These are phyloP conservation scores for Notodonta ziczac DNA, from an alignment of 2,888 invertebrate genomes.

Conservation along the genomic window DNA sequence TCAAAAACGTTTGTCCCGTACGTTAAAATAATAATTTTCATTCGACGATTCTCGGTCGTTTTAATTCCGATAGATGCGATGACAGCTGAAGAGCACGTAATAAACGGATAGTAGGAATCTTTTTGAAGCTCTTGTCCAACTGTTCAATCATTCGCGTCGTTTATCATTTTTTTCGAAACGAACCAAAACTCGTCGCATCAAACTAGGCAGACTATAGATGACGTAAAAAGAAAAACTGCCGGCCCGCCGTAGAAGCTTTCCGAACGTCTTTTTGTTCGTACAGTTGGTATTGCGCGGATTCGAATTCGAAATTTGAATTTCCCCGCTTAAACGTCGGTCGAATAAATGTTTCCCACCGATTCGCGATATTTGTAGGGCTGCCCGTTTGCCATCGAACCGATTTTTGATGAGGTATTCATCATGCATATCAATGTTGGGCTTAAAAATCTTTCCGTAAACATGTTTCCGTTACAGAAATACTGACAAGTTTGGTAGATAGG, in stretches of 20 bases:
- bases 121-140: constrained; percentile 68
- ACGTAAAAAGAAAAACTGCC: constrained; percentile 68
- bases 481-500: too few species aligned
- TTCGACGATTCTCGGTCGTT: constrained; percentile 53
- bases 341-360: constrained; percentile 38
- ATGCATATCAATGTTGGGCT: background rate
- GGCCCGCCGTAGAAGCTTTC: constrained; percentile 70
- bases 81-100: constrained; percentile 43
- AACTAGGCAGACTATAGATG: constrained; percentile 78
- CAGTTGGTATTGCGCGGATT: constrained; percentile 65
- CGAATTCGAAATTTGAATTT: constrained; percentile 60
- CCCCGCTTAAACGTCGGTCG: constrained; percentile 59
- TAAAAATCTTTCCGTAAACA: background rate
- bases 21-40: constrained; percentile 63
- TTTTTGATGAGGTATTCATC: background rate
- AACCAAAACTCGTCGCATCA: constrained; percentile 73
- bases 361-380: constrained; percentile 30
- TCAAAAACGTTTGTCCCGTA: constrained; percentile 39
- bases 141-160: constrained; percentile 81
- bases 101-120: constrained; percentile 66
- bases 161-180: constrained; percentile 68
- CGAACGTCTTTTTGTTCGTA: constrained; percentile 76
- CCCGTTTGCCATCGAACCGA: constrained; percentile 11
- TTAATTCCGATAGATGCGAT: constrained; percentile 65
- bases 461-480: background rate